These are phyloP conservation scores for Rhodophaea formosa DNA, from an alignment of 2,888 invertebrate genomes.

Conservation along the genomic window DNA sequence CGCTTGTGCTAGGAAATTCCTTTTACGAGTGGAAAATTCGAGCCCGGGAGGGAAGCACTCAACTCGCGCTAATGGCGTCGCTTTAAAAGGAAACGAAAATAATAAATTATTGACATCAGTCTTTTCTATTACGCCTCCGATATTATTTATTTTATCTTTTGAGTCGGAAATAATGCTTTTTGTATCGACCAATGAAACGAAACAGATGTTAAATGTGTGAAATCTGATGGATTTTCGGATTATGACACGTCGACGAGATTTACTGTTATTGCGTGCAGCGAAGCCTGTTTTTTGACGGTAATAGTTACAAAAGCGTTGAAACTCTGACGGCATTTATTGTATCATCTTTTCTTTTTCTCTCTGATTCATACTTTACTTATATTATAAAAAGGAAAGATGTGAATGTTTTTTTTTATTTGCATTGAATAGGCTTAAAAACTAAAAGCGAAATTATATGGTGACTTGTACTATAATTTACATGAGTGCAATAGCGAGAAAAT, in stretches of 20 bases:
- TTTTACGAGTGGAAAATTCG: constrained; percentile 55
- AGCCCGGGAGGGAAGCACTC: constrained; percentile 57
- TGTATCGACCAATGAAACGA: constrained; percentile 58
- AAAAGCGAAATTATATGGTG: too few species aligned
- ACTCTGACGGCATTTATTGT: background rate
- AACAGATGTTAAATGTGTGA: constrained; percentile 57
- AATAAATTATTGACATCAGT: constrained; percentile 74
- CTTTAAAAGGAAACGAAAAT: constrained; percentile 71
- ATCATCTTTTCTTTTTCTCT: background rate
- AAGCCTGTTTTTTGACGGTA: constrained; percentile 13
- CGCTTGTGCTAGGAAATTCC: constrained; percentile 54
- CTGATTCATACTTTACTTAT: too few species aligned
- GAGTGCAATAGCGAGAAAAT: too few species aligned
- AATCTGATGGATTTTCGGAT: constrained; percentile 47
- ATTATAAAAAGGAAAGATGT: too few species aligned
- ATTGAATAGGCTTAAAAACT: too few species aligned
- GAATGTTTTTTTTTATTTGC: too few species aligned
- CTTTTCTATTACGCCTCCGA: constrained; percentile 54
- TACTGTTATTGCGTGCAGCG: constrained; percentile 27
- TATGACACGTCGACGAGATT: constrained; percentile 32
- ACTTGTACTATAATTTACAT: too few species aligned
- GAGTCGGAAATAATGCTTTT: constrained; percentile 55
- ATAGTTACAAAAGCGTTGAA: constrained; percentile 13
- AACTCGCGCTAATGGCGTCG: constrained; percentile 64
- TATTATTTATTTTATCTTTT: constrained; percentile 59